Percentiles rank a stretch among this genome's conserved stretches.
phyloP scores from a whole-genome alignment of 2,113 vertebrate genomes.

The Polyodon spathula region DNA sequence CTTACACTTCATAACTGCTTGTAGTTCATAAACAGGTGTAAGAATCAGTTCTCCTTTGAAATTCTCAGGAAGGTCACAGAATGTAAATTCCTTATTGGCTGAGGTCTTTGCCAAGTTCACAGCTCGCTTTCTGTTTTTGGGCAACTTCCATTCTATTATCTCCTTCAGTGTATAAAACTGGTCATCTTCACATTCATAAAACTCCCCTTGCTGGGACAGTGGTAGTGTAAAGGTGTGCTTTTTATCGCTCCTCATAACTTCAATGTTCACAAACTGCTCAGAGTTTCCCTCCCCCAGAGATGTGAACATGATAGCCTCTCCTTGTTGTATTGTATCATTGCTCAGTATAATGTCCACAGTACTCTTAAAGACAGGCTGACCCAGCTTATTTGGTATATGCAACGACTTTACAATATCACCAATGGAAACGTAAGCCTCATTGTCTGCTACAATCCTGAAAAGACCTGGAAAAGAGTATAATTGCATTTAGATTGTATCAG shows the following conservation, averaged over 20 bases:
- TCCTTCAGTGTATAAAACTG: constrained; percentile 71
- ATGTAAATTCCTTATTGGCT: constrained; percentile 28
- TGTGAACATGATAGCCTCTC: constrained; percentile 50
- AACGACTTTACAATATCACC: constrained; percentile 57
- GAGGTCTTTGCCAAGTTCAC: constrained; percentile 52
- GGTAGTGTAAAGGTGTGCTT: constrained; percentile 49
- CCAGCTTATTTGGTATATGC: constrained; percentile 46
- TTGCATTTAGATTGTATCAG: not conserved
- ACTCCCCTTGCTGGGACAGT: constrained; percentile 57
- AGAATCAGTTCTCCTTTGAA: constrained; percentile 54
- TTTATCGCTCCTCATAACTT: constrained; percentile 38
- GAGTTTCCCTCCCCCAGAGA: constrained; percentile 42
- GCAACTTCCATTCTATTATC: constrained; percentile 69
- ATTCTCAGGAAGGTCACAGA: constrained; percentile 44
- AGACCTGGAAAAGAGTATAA: constrained; percentile 48
- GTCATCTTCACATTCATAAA: constrained; percentile 69
- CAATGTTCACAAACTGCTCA: constrained; percentile 43
- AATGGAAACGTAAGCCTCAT: constrained; percentile 52
- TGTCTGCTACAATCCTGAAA: constrained; percentile 63
- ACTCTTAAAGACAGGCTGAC: constrained; percentile 56
- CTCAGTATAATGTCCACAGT: constrained; percentile 38
- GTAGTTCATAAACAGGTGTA: constrained; percentile 66
- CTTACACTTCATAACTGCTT: constrained; percentile 73
- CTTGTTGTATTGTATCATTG: constrained; percentile 38
- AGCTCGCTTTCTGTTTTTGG: constrained; percentile 52